Percentiles rank a stretch among this genome's conserved stretches.
These are phyloP conservation scores for Acrossocheilus fasciatus DNA, from an alignment of 2,797 vertebrate species.

Conservation along the genomic window DNA sequence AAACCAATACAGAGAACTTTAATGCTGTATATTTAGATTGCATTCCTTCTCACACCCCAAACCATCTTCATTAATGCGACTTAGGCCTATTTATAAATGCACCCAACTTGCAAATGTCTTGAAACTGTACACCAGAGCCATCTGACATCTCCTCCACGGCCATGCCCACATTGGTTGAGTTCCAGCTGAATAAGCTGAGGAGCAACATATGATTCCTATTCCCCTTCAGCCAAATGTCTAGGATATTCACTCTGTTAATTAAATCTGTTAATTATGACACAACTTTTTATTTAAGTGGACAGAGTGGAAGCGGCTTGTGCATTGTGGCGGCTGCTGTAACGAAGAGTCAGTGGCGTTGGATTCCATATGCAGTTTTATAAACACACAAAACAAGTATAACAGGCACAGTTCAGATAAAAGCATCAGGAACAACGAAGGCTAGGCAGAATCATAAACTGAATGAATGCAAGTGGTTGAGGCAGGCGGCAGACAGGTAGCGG, in stretches of 20 bases:
- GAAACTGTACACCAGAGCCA: constrained; percentile 54
- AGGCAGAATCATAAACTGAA: too few relatives aligned
- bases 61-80: not conserved
- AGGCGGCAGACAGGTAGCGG: too few relatives aligned
- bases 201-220: constrained; percentile 1
- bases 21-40: not conserved
- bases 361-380: too few relatives aligned
- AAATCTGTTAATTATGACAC: not conserved
- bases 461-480: too few relatives aligned
- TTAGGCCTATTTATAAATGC: constrained; percentile 48
- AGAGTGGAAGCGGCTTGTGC: too few relatives aligned
- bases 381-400: too few relatives aligned
- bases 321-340: too few relatives aligned
- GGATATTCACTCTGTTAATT: not conserved
- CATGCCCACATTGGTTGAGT: constrained; percentile 25
- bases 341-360: too few relatives aligned
- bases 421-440: too few relatives aligned
- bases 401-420: too few relatives aligned
- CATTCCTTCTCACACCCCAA: not conserved
- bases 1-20: not conserved
- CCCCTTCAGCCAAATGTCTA: not conserved
- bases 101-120: constrained; percentile 27
- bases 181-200: constrained; percentile 20
- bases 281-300: not conserved
- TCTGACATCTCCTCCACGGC: constrained; percentile 55